These are phyloP conservation scores for Apodemus agrarius DNA, from an alignment of 2,797 vertebrate species.

Conservation along the genomic window DNA sequence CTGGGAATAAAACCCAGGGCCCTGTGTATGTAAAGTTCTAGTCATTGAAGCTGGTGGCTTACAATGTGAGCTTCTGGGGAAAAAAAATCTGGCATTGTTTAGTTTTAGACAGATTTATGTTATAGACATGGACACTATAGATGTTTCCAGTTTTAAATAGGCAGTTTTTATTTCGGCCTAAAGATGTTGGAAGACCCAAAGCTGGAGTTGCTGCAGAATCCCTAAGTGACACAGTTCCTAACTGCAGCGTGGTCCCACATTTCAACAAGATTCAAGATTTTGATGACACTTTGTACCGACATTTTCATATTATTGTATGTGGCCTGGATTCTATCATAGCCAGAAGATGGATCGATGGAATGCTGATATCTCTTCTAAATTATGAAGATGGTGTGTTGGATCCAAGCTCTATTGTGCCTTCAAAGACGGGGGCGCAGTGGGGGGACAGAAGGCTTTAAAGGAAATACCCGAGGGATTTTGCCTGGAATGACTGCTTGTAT, in stretches of 20 bases:
- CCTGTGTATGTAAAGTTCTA: too few relatives aligned
- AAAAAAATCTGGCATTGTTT: too few relatives aligned
- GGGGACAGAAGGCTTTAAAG: conserved; percentile 98
- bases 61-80: too few relatives aligned
- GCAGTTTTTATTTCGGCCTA: too few relatives aligned
- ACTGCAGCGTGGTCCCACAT: conserved; percentile 80
- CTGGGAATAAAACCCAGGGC: too few relatives aligned
- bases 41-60: too few relatives aligned
- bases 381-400: conserved; percentile 95
- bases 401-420: conserved; percentile 95
- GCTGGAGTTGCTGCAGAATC: too few relatives aligned
- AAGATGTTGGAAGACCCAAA: too few relatives aligned
- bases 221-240: too few relatives aligned
- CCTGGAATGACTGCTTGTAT: conserved; percentile 98
- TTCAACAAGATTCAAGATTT: conserved; percentile 99
- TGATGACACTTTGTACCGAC: conserved; percentile 96
- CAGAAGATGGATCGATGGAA: conserved; percentile 98
- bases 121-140: too few relatives aligned
- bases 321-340: conserved; percentile 98
- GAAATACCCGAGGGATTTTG: conserved; percentile 95
- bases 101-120: too few relatives aligned
- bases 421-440: conserved; percentile 91
- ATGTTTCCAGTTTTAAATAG: too few relatives aligned
- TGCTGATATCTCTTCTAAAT: conserved; percentile 97
- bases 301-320: conserved; percentile 98